These are phyloP conservation scores for Clarias macrocephalus DNA, from an alignment of 2,113 vertebrate species.

Conservation along the genomic window DNA sequence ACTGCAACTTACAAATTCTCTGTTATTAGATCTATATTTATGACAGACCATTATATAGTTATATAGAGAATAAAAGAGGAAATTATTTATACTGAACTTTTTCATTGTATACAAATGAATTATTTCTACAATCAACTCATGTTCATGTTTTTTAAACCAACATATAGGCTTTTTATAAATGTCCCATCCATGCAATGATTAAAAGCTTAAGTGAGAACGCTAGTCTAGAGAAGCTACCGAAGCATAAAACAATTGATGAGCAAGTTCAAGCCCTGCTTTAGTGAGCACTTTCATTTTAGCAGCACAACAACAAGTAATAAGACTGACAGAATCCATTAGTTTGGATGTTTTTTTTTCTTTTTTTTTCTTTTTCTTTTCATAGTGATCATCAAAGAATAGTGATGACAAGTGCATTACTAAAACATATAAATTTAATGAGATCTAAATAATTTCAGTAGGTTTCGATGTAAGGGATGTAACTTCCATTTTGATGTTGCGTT, in stretches of 20 bases:
- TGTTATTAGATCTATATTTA: background rate
- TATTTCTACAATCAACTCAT: slow-evolving; percentile 50
- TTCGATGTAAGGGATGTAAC: background rate
- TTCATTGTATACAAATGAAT: slow-evolving; percentile 60
- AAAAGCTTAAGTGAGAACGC: background rate
- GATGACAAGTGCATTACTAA: background rate
- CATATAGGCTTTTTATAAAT: slow-evolving; percentile 41
- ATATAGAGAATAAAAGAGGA: background rate
- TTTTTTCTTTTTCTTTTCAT: background rate
- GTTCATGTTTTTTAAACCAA: slow-evolving; percentile 57
- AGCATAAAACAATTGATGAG: background rate
- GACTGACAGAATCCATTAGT: background rate
- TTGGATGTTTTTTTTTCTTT: background rate
- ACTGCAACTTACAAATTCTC: background rate
- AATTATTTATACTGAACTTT: background rate
- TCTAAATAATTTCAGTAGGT: background rate
- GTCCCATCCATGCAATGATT: background rate
- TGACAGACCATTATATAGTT: background rate
- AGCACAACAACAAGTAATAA: background rate
- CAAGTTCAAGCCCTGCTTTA: background rate
- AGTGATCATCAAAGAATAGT: background rate
- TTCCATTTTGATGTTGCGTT: background rate
- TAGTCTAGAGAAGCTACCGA: background rate
- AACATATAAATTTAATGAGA: background rate
- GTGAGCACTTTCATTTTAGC: background rate